Evolutionary conservation across 92 coral and sea anemone species (phyloP).

Genomic region (Epizoanthus rinbou): DNA sequence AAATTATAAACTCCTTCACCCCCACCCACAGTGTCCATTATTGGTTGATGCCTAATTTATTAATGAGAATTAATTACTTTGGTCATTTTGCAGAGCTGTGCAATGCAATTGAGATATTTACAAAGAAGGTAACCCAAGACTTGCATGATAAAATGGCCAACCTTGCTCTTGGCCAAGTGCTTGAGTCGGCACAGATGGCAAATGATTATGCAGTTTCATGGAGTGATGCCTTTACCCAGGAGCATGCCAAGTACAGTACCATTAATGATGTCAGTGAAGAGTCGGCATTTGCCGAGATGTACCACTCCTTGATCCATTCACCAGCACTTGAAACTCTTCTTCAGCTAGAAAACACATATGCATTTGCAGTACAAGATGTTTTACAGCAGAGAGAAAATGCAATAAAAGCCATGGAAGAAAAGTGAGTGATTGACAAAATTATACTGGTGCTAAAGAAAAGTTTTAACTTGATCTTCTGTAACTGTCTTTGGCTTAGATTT

Average conservation of each 20-base stretch:
- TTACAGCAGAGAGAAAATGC: conserved; percentile 78
- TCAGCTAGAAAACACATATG: conserved; percentile 94
- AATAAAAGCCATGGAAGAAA: conserved; percentile 77
- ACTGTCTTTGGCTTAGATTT: no score
- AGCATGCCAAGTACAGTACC: conserved; percentile 79
- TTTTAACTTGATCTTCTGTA: no score
- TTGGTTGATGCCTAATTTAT: no score
- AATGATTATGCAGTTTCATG: conserved; percentile 68
- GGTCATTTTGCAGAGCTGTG: conserved; percentile 60
- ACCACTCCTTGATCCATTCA: conserved; percentile 90
- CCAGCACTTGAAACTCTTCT: conserved; percentile 93
- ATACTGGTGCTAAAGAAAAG: no score
- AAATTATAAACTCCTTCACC: no score
- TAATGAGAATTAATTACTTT: background rate
- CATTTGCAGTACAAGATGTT: conserved; percentile 89
- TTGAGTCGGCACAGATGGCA: conserved; percentile 59
- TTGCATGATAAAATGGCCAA: conserved; percentile 76
- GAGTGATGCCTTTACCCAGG: conserved; percentile 90
- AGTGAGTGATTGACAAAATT: conserved; percentile 53
- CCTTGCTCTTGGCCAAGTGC: conserved; percentile 66
- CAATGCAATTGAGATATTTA: conserved; percentile 67
- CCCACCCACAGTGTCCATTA: no score
- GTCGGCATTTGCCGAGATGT: conserved; percentile 89
- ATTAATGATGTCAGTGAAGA: conserved; percentile 90
- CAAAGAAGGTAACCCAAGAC: conserved; percentile 49